phyloP scores from a whole-genome alignment of 2,113 vertebrate species.

The Silurus glanis region DNA sequence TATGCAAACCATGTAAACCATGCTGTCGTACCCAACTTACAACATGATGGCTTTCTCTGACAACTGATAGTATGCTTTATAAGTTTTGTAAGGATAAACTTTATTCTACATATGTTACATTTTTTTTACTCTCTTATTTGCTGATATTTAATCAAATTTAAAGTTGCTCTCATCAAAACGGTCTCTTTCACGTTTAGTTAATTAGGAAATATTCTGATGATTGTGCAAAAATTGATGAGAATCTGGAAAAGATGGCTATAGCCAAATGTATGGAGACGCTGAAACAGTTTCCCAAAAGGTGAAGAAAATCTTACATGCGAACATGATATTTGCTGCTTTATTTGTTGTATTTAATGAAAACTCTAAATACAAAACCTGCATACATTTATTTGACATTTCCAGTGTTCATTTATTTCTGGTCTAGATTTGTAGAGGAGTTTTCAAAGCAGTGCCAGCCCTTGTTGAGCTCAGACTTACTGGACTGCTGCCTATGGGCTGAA shows the following conservation, averaged over 20 bases:
- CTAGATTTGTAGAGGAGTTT: slow-evolving; percentile 65
- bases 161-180: not conserved
- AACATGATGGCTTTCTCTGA: not conserved
- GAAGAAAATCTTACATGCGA: slow-evolving; percentile 5
- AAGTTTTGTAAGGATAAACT: not conserved
- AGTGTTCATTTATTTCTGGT: not conserved
- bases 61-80: not conserved
- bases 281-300: slow-evolving; percentile 48
- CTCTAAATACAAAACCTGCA: not conserved
- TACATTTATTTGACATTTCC: not conserved
- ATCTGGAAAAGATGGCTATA: slow-evolving; percentile 29
- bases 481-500: slow-evolving; percentile 53
- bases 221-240: slow-evolving; percentile 34
- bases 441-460: slow-evolving; percentile 32
- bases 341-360: not conserved
- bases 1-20: slow-evolving; percentile 8
- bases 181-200: slow-evolving; percentile 30
- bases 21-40: not conserved
- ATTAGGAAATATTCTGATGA: not conserved
- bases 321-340: not conserved
- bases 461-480: slow-evolving; percentile 44
- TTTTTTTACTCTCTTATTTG: not conserved
- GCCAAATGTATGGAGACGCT: slow-evolving; percentile 41
- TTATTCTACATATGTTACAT: not conserved
- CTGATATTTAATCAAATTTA: not conserved